These are phyloP conservation scores for cattle (Bos taurus) DNA, from an alignment of 2,113 vertebrate genomes.

Conservation along the genomic window DNA sequence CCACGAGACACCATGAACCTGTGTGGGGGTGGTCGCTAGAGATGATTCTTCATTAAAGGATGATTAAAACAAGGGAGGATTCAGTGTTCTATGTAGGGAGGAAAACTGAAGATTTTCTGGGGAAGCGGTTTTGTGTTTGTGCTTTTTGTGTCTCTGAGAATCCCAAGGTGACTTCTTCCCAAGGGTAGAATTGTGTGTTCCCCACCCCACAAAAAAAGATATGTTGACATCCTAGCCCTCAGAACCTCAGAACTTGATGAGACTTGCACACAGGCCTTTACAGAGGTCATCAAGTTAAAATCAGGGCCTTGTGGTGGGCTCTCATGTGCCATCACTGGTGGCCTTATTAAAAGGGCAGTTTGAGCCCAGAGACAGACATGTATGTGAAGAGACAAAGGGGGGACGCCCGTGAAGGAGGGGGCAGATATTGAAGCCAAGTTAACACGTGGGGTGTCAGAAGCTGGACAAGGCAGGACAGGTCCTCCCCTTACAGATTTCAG, in stretches of 20 bases:
- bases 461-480: not conserved
- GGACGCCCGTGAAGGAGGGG: fast-evolving
- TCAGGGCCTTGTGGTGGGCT: not conserved
- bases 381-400: not conserved
- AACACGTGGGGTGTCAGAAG: not conserved
- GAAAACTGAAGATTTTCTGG: not conserved
- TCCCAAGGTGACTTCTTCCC: not conserved
- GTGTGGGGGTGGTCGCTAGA: not conserved
- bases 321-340: not conserved
- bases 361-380: not conserved
- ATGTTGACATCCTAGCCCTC: not conserved
- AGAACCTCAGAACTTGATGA: not conserved
- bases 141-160: not conserved
- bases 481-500: not conserved
- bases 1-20: not conserved
- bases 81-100: not conserved
- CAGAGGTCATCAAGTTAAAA: not conserved
- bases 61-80: not conserved
- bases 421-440: not conserved
- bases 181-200: not conserved
- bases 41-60: no score
- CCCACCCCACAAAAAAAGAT: fast-evolving
- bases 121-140: not conserved
- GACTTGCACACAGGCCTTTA: not conserved
- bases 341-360: not conserved